Conservation (phyloP, 2,888 invertebrate species). For the Thecocarcelia acutangulata region DNA sequence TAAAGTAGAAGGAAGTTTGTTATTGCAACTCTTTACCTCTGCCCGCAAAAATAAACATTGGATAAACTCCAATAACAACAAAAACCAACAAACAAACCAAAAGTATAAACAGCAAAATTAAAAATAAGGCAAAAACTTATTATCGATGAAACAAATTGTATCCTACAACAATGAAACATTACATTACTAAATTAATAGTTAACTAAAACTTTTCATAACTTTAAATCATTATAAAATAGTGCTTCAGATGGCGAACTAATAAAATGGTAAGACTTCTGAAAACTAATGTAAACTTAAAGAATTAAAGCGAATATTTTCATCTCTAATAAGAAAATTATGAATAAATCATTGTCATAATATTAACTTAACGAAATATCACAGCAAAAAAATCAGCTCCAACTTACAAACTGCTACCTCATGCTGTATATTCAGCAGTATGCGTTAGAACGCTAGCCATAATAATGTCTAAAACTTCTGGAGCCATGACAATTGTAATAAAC, state of each 20-base stretch:
- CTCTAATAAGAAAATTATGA: too few species aligned
- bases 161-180: conserved; percentile 64
- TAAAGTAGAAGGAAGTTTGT: conserved; percentile 11
- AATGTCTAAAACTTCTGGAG: too few species aligned
- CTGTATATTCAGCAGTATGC: too few species aligned
- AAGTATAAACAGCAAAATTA: conserved; percentile 20
- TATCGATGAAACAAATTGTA: conserved; percentile 73
- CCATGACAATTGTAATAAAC: too few species aligned
- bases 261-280: background rate
- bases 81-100: conserved; percentile 44
- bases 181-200: conserved; percentile 69
- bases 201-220: conserved; percentile 53
- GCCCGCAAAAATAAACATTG: conserved; percentile 72
- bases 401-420: too few species aligned
- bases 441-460: too few species aligned
- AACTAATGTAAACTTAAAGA: background rate
- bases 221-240: conserved; percentile 19
- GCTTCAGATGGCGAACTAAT: background rate
- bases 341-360: too few species aligned
- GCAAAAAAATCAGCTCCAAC: too few species aligned
- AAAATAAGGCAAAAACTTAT: conserved; percentile 45
- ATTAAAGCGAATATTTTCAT: background rate
- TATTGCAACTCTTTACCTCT: conserved; percentile 43
- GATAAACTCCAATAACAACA: conserved; percentile 68
- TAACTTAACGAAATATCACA: too few species aligned